These are phyloP conservation scores for Cryptocephalus moraei DNA, from an alignment of 2,888 invertebrate genomes.

Conservation along the genomic window DNA sequence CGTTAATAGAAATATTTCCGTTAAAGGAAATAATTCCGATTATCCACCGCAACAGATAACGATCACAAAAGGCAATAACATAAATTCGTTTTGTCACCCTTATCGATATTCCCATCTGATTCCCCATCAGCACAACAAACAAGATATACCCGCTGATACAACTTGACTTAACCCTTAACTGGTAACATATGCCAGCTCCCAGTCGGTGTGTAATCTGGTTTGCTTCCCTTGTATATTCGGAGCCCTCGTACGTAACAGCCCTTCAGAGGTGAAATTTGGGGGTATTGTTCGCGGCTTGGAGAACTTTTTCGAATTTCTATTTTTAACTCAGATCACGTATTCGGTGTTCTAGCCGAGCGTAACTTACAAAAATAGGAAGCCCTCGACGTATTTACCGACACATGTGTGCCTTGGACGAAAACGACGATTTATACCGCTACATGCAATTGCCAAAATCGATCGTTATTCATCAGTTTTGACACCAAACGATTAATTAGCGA, in stretches of 20 bases:
- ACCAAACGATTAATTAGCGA: conserved; percentile 12
- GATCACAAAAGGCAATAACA: neutral
- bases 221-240: conserved; percentile 13
- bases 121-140: conserved; percentile 5
- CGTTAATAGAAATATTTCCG: too few species aligned
- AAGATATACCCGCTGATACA: conserved; percentile 17
- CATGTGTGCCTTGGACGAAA: too few species aligned
- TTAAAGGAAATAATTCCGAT: too few species aligned
- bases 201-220: conserved; percentile 24
- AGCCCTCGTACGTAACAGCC: conserved; percentile 15
- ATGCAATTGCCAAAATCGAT: too few species aligned
- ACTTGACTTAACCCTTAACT: conserved; percentile 25
- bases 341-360: too few species aligned
- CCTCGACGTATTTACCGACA: too few species aligned
- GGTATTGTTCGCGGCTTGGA: conserved; percentile 2
- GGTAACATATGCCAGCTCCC: conserved; percentile 24
- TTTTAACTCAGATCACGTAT: too few species aligned
- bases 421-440: neutral
- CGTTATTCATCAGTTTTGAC: conserved; percentile 7
- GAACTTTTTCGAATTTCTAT: too few species aligned
- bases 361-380: too few species aligned
- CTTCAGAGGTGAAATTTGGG: conserved; percentile 9
- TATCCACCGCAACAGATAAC: too few species aligned
- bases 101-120: conserved; percentile 7
- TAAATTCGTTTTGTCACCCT: conserved; percentile 3